phyloP scores from a whole-genome alignment of 2,113 vertebrate species.

The Stictonetta naevosa region DNA sequence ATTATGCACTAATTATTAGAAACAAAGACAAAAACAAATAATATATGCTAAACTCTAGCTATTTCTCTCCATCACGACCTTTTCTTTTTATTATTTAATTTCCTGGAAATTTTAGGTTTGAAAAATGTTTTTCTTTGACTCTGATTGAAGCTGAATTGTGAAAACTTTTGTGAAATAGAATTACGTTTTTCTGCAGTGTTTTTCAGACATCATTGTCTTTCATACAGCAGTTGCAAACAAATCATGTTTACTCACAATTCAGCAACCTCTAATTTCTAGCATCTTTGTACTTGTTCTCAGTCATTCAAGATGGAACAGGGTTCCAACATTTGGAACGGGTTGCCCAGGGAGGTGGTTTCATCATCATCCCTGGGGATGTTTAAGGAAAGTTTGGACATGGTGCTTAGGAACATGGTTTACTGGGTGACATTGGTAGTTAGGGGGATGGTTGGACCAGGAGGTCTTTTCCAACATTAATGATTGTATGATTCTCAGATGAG shows the following conservation, averaged over 20 bases:
- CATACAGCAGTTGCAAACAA: background rate
- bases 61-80: background rate
- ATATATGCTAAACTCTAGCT: background rate
- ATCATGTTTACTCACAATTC: background rate
- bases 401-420: too few species aligned
- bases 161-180: background rate
- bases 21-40: background rate
- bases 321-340: too few species aligned
- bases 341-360: too few species aligned
- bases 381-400: too few species aligned
- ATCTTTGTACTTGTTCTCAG: background rate
- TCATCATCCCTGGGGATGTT: too few species aligned
- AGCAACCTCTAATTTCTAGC: background rate
- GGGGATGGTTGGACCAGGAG: too few species aligned
- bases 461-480: too few species aligned
- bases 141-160: background rate
- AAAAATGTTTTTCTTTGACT: background rate
- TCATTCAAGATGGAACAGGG: background rate
- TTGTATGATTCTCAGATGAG: too few species aligned
- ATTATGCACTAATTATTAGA: background rate
- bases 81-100: background rate
- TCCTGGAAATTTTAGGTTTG: background rate
- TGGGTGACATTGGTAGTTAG: too few species aligned
- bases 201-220: background rate
- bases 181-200: background rate